Percentiles rank a stretch among this genome's conserved stretches.
These are phyloP conservation scores for Odocoileus hemionus DNA, from an alignment of 2,113 vertebrate species.

Conservation along the genomic window DNA sequence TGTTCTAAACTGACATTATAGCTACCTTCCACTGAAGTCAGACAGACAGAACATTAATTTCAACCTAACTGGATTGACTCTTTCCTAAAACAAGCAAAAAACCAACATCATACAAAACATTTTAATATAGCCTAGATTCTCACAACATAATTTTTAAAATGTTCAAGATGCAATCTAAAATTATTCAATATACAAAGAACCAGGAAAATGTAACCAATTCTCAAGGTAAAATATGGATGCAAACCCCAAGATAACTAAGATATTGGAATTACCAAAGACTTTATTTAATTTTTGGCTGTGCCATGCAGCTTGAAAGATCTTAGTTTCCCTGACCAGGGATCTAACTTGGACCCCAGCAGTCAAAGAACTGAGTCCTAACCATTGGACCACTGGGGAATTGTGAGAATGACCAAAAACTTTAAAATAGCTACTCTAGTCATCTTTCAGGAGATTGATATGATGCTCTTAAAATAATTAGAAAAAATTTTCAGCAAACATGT, in stretches of 20 bases:
- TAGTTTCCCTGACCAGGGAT: not conserved
- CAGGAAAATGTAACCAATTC: not conserved
- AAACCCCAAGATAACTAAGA: not conserved
- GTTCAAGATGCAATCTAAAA: not conserved
- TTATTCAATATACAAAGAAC: not conserved
- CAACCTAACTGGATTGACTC: not conserved
- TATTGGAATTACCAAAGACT: not conserved
- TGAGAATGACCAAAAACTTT: not conserved
- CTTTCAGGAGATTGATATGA: not conserved
- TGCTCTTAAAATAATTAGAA: not conserved
- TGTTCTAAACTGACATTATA: not conserved
- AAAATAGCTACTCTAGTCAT: not conserved
- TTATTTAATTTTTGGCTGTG: not conserved
- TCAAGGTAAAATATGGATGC: not conserved
- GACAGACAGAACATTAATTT: not conserved
- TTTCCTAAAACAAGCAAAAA: not conserved
- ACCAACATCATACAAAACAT: not conserved
- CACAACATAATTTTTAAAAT: not conserved
- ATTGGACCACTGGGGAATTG: not conserved
- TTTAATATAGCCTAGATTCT: not conserved
- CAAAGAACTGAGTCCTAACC: not conserved
- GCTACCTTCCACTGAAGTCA: not conserved
- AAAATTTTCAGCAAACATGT: not conserved
- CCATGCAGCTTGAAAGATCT: not conserved
- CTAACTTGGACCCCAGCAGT: not conserved